Base-by-base conservation (phyloP, 1,140 invertebrate genomes). In the Homarus americanus region DNA sequence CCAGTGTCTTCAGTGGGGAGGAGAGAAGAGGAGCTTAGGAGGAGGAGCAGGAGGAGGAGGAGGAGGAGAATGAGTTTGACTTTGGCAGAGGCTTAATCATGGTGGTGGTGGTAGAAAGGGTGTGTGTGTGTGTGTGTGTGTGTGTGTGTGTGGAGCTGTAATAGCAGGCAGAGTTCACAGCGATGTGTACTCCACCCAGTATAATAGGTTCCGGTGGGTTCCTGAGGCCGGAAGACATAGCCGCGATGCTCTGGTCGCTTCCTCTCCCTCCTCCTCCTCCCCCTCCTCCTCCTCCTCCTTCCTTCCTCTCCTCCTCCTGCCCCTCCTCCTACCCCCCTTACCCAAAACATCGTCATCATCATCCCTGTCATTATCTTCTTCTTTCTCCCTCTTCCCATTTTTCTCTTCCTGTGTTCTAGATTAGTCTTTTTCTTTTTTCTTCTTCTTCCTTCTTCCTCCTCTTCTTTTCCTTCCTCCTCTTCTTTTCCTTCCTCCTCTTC, bases 141-240 rank as follows among this genome's bases (percentile, higher is more conserved):
- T 36, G 80, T 66, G 80, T 69, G 36, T 38, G 34, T 28, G 78
- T 36, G 28, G 49, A 38, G 79, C 49, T 82, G 36, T 82, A 85
- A 85, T 85, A 36, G 66, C 82, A 32, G 44, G 17, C 49, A 28
- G 53, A 49, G 85, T 87, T 87, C 85, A 87, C 85, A 87, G 76
- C 53, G 75, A 12, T 87, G 85, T 87, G 85, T 87, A 87, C 85
- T 87, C 85, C 85, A 87, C 85, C 85, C 85, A 41, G 1, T 79
- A 53, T 87, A 87, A 87, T 87, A 38, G 85, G 75, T 87, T 87
- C 85, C 85, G 85, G 85, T 87, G 85, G 73, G 49, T 87, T 63
- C 41, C n/a, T 69, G 53, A 1, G 75, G 85, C 85, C 75, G 85
- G 85, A 87, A 87, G 85, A 87, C 83, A 36, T 69, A 2, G 34